phyloP scores from a whole-genome alignment of 2,797 vertebrate species.

The Sus cebifrons region DNA sequence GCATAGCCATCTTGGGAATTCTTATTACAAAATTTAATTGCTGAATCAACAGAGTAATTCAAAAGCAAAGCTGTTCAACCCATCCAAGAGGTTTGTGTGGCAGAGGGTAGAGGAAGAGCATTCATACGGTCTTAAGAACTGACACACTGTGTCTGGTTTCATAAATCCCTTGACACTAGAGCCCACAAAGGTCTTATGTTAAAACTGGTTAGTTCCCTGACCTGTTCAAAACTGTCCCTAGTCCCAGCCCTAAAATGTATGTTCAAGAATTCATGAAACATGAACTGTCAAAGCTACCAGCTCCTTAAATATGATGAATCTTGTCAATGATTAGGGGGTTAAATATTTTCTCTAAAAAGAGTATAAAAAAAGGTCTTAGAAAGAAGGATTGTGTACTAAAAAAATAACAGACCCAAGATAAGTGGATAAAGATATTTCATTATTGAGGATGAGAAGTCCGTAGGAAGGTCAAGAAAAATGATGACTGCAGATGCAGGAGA shows the following conservation, averaged over 20 bases:
- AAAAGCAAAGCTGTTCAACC: not conserved
- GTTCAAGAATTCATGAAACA: conserved; percentile 18
- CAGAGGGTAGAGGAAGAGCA: not conserved
- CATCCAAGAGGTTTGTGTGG: not conserved
- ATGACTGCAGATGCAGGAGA: not conserved
- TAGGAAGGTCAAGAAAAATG: not conserved
- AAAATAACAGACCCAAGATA: not conserved
- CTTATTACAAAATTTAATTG: conserved; percentile 56
- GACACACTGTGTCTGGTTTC: not conserved
- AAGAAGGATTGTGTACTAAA: not conserved
- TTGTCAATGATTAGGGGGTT: not conserved
- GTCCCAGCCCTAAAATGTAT: not conserved
- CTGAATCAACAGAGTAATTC: conserved; percentile 56
- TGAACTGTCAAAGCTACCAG: not conserved
- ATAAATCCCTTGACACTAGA: not conserved
- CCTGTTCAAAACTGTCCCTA: not conserved
- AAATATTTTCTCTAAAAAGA: not conserved
- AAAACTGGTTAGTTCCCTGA: not conserved
- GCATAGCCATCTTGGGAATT: not conserved
- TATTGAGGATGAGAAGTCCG: not conserved
- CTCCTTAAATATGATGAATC: not conserved
- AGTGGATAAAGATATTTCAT: not conserved
- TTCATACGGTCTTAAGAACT: not conserved
- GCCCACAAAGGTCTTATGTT: not conserved
- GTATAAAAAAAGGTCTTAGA: not conserved